Base-by-base conservation (phyloP, 2,888 invertebrate genomes). In the Stenotaenia linearis region DNA sequence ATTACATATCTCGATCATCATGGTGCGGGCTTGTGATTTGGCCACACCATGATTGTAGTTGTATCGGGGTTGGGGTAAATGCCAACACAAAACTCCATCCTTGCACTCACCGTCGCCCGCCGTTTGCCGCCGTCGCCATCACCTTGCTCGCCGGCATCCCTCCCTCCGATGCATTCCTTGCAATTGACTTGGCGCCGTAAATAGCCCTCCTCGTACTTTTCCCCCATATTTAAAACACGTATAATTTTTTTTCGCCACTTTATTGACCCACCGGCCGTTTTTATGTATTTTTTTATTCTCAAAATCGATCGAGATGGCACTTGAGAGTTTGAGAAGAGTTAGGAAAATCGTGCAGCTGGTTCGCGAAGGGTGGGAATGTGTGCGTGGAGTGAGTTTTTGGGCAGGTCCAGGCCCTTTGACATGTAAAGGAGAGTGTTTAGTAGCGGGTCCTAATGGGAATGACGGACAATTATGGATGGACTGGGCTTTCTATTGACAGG, bases 1-100 rank as follows among this genome's bases (percentile, higher is more conserved):
- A 78, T 78, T 78, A 78, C 78, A 78, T 50, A 78, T 78, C 78
- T 50, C 61, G 78, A 78, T 78, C 78, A 78, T 78, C 30, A 37
- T 30, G 56, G 50, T 50, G 56, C 61, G 30, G 50, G 50, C 61
- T 75, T 75, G 78, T 78, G 78, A 78, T 78, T 78, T 61, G 78
- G 35, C 78, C 78, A 28, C 45, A 45, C 40, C 37, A 45, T 40
- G 28, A 37, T 45, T 45, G 37, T 40, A 37, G 77, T 45, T 77
- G 40, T 40, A 75, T 75, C 75, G 37, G 35, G 75, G 35, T 35
- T 32, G 75, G 75, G 75, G 75, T 75, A 75, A 74, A 75, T 75
- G 75, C 75, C 75, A 75, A 21, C 75, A 18, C 45, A 45, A 45
- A 45, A 45, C 75, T 37, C 35, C 75, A 35, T 30, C 75, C 75